Evolutionary conservation across 2,888 invertebrate genomes (phyloP).

Genomic region (Metalampra italica): DNA sequence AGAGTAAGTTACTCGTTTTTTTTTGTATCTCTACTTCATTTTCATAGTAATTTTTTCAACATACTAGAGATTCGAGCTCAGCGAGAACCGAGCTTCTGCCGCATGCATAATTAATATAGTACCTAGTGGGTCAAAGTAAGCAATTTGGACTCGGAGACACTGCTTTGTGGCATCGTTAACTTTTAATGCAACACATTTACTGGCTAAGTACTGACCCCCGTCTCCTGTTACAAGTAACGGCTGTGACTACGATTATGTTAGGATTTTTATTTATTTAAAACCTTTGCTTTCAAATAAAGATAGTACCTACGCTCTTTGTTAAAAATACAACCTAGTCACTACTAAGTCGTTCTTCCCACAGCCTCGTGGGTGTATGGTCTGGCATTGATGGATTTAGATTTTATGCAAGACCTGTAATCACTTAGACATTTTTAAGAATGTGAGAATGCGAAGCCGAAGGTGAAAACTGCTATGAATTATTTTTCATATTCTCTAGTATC

Average conservation of each 20-base stretch:
- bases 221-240: conserved; percentile 4
- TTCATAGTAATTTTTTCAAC: conserved; percentile 42
- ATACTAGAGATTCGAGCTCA: conserved; percentile 38
- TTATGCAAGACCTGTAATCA: too few species aligned
- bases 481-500: too few species aligned
- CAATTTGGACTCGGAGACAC: conserved; percentile 66
- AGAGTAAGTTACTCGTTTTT: too few species aligned
- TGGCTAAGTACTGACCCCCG: conserved; percentile 25
- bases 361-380: too few species aligned
- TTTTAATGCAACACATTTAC: conserved; percentile 55
- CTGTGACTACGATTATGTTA: not conserved
- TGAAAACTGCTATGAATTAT: too few species aligned
- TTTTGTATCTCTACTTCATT: conserved; percentile 23
- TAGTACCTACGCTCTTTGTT: too few species aligned
- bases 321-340: too few species aligned
- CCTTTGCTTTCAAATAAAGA: too few species aligned
- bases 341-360: too few species aligned
- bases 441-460: too few species aligned
- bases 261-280: not conserved
- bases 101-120: conserved; percentile 68
- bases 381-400: too few species aligned
- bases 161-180: conserved; percentile 62
- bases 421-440: too few species aligned
- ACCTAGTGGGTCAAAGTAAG: conserved; percentile 62
- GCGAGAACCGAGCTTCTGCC: conserved; percentile 34